A percentile compares a stretch with the other conserved stretches of the same genome.
Conservation (phyloP, 2,888 invertebrate species). For the Salticus scenicus region DNA sequence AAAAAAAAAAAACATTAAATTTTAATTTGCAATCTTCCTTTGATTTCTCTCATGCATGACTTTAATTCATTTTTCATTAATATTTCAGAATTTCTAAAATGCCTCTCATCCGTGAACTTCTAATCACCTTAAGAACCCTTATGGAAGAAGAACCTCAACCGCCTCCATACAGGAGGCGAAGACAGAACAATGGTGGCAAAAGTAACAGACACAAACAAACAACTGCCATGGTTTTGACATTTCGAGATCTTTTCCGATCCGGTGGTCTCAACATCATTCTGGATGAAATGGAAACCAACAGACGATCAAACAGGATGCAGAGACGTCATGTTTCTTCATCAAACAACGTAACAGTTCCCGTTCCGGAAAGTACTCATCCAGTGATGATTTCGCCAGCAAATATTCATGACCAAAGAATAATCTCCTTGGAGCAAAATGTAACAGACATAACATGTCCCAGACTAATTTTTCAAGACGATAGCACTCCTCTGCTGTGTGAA, state of each 20-base stretch:
- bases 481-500: background rate
- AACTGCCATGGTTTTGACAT: constrained; percentile 36
- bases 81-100: constrained; percentile 13
- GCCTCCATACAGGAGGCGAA: background rate
- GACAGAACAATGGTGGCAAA: background rate
- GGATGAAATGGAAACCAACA: constrained; percentile 29
- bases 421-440: background rate
- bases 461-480: background rate
- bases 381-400: background rate
- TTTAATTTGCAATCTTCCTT: no score
- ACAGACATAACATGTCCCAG: background rate
- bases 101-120: constrained; percentile 30
- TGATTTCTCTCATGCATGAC: no score
- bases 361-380: background rate
- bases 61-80: no score
- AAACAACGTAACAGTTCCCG: background rate
- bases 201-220: constrained; percentile 14
- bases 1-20: no score
- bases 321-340: background rate
- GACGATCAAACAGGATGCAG: background rate
- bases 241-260: constrained; percentile 40
- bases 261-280: constrained; percentile 31
- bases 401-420: background rate
- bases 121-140: constrained; percentile 25
- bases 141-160: constrained; percentile 35